Evolutionary conservation across 2,113 vertebrate species (phyloP), one percentile per base, ranked within the genome.

Genomic region (Hippocampus barbouri): DNA sequence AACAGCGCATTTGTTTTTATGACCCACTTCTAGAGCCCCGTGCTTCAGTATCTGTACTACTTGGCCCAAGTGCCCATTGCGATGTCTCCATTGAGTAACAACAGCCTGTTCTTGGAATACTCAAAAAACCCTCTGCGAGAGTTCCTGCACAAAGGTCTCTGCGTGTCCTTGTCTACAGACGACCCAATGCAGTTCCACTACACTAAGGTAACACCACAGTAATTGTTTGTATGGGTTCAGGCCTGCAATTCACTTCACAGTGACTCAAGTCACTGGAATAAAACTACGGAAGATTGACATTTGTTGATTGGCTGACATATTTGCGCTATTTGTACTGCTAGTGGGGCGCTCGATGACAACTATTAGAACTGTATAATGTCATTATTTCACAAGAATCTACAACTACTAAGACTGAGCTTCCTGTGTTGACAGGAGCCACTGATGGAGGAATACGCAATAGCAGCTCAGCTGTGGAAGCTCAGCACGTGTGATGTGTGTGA

Each of bases 151-250:
- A 98, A 98, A 85, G 96, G 95, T 5, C 91, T 98, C 40, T 93
- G 91, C 0, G 90, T 98, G 34, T 98, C 96, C 45, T 89, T 98
- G 70, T 97, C 95, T 78, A 98, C 96, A 0, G 96, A 98, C 8
- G 96, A 97, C 59, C 96, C 96, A 54, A 94, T 98, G 95, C 96
- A 96, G 86, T 98, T 98, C 79, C 96, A 98, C 80, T 97, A 97
- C 75, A 97, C 96, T 9, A 98, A 97, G 95, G 96, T 97, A 87
- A 66, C 21, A 25, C 12, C 25, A 8, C 12, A 57, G 5, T 57
- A 49, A 49, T 16, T 51, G 47, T 51, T 51, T 7, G 16, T 51
- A 16, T 51, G 47, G 16, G 6, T 18, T 51, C 47, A 51, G 47
- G 18, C 47, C 16, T 51, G 47, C 16, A 51, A 20, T 49, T 49